phyloP scores from a whole-genome alignment of 2,797 vertebrate species.

The Acrossocheilus wenchowensis region DNA sequence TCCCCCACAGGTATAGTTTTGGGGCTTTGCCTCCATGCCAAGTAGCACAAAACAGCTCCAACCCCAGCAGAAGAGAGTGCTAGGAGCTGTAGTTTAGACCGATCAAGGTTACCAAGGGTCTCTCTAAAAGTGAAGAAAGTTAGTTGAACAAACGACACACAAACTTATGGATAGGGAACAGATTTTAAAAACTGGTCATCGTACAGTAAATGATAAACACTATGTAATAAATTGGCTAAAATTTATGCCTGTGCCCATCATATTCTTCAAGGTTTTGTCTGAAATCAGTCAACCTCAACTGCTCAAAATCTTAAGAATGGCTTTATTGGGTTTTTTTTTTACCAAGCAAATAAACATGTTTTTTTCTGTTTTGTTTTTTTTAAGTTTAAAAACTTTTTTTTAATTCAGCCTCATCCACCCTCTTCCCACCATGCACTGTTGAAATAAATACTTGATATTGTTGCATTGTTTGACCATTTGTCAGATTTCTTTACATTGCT shows the following conservation, averaged over 20 bases:
- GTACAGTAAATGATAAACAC: neutral
- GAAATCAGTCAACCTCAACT: neutral
- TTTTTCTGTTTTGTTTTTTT: too few species aligned
- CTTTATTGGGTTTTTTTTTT: neutral
- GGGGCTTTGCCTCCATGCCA: slow-evolving; percentile 65
- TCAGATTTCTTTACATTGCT: neutral
- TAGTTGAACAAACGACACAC: neutral
- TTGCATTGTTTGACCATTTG: neutral
- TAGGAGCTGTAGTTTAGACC: slow-evolving; percentile 60
- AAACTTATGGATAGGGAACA: neutral
- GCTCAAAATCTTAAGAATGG: neutral
- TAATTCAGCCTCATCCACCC: neutral
- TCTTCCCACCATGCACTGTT: neutral
- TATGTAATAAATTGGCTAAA: neutral
- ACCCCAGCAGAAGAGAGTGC: slow-evolving; percentile 75
- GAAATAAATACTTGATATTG: neutral
- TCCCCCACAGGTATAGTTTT: slow-evolving; percentile 80
- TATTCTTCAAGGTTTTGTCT: neutral
- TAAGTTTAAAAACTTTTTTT: too few species aligned
- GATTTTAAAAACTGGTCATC: neutral
- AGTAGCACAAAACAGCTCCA: slow-evolving; percentile 78
- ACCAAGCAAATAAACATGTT: too few species aligned
- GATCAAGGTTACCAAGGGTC: slow-evolving; percentile 65
- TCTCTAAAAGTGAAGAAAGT: slow-evolving; percentile 62
- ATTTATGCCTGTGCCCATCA: neutral